A percentile compares a stretch with the other conserved stretches of the same genome.
Evolutionary conservation across 2,113 vertebrate species (phyloP).

Genomic region (Scortum barcoo): DNA sequence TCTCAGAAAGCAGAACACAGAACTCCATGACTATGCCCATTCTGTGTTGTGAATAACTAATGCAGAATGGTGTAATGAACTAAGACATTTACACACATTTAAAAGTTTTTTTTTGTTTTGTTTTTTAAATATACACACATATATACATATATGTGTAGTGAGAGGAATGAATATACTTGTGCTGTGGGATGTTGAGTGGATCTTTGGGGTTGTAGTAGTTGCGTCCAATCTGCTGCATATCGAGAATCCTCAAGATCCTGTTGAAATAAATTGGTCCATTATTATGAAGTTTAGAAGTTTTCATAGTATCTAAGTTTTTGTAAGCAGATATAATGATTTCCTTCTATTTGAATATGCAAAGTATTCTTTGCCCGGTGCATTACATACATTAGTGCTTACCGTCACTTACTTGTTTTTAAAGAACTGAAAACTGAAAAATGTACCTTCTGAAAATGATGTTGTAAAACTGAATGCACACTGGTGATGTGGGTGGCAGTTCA

Average conservation of each 20-base stretch:
- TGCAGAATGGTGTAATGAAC: too few relatives aligned
- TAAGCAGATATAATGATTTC: background rate
- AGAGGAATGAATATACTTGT: constrained; percentile 82
- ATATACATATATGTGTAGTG: too few relatives aligned
- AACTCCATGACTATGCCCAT: background rate
- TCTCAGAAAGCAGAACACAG: background rate
- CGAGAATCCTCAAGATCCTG: constrained; percentile 93
- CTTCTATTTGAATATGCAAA: background rate
- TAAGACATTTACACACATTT: too few relatives aligned
- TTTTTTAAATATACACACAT: too few relatives aligned
- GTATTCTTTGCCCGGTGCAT: background rate
- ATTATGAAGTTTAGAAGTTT: background rate
- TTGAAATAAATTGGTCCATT: background rate
- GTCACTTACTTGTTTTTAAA: too few relatives aligned
- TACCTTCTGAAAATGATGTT: constrained; percentile 95
- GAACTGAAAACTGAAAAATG: background rate
- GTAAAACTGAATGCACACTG: constrained; percentile 95
- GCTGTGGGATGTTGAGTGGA: constrained; percentile 89
- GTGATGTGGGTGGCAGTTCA: constrained; percentile 92
- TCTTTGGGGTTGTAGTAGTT: constrained; percentile 94
- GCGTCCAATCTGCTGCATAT: constrained; percentile 96
- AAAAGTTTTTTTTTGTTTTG: too few relatives aligned
- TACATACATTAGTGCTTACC: background rate
- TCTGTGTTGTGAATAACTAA: background rate
- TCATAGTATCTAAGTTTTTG: background rate